Percentiles rank a stretch among this genome's conserved stretches.
phyloP scores from a whole-genome alignment of 2,797 vertebrate genomes.

The Lutjanus campechanus region DNA sequence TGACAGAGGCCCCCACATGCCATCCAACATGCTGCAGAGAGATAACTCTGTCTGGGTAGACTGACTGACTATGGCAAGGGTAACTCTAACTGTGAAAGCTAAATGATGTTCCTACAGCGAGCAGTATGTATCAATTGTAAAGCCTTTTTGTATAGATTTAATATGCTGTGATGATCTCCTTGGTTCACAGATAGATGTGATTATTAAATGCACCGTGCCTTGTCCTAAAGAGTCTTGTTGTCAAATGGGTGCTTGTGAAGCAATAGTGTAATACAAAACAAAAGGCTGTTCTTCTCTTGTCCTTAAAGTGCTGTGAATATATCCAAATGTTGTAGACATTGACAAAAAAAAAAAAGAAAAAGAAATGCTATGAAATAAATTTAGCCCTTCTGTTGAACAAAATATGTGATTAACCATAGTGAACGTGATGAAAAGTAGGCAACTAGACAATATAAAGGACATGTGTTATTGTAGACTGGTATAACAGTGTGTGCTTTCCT shows the following conservation, averaged over 20 bases:
- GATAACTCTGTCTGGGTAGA: slow-evolving; percentile 48
- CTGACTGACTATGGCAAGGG: slow-evolving; percentile 41
- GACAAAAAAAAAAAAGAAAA: slow-evolving; percentile 48
- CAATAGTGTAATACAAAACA: slow-evolving; percentile 78
- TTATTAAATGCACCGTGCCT: slow-evolving; percentile 82
- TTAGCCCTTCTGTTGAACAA: slow-evolving; percentile 75
- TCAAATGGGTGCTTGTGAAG: slow-evolving; percentile 83
- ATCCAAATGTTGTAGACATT: slow-evolving; percentile 79
- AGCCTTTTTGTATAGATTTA: slow-evolving; percentile 82
- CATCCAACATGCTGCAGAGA: slow-evolving; percentile 62
- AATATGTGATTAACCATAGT: slow-evolving; percentile 80
- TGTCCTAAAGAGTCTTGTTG: slow-evolving; percentile 82
- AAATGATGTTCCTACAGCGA: slow-evolving; percentile 52
- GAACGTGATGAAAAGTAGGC: slow-evolving; percentile 77
- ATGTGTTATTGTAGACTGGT: slow-evolving; percentile 84
- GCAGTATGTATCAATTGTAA: slow-evolving; percentile 74
- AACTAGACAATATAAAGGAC: slow-evolving; percentile 81
- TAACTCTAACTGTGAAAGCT: slow-evolving; percentile 71
- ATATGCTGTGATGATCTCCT: slow-evolving; percentile 77
- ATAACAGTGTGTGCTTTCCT: slow-evolving; percentile 83
- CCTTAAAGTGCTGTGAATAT: slow-evolving; percentile 86
- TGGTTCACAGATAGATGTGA: slow-evolving; percentile 80
- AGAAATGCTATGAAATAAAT: slow-evolving; percentile 67
- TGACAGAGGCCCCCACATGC: slow-evolving; percentile 28
- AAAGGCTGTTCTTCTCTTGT: slow-evolving; percentile 81